Conservation (phyloP, 1,140 invertebrate genomes). For the silkworm (Bombyx mori) region ASM3026992v2 NC_085111.1:7014001-7014500, state of each 20-base stretch:
- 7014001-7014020: not conserved
- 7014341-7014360: no score
- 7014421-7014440: no score
- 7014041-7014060: not conserved
- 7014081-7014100: not conserved
- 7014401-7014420: no score
- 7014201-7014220: conserved; percentile 36
- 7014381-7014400: no score
- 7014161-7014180: conserved; percentile 32
- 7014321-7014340: no score
- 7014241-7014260: conserved; percentile 16
- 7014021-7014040: not conserved
- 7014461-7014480: no score
- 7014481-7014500: no score
- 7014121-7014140: conserved; percentile 24
- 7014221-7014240: conserved; percentile 33
- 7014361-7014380: no score
- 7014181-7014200: conserved; percentile 30
- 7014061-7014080: not conserved
- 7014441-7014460: no score
- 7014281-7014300: no score
- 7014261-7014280: no score
- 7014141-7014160: conserved; percentile 41
- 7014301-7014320: no score
- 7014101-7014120: conserved; percentile 1